These are phyloP conservation scores for Onychomys arenicola DNA, from an alignment of 2,797 vertebrate species.

Conservation along the genomic window DNA sequence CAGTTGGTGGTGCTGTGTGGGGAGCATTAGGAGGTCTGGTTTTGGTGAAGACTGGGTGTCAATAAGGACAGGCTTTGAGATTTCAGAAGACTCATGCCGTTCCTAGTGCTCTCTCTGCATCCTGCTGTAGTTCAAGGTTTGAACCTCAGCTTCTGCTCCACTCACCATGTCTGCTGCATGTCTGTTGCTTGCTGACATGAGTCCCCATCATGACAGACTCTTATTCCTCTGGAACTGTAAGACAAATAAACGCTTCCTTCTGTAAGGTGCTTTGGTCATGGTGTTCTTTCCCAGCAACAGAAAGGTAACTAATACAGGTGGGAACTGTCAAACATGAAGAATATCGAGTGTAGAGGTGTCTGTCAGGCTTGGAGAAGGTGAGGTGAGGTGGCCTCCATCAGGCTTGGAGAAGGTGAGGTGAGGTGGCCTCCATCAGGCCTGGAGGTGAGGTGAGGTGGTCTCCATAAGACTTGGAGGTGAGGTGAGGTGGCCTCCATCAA, in stretches of 20 bases:
- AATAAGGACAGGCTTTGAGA: neutral
- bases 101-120: neutral
- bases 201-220: neutral
- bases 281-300: neutral
- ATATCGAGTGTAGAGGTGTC: neutral
- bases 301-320: neutral
- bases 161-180: neutral
- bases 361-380: neutral
- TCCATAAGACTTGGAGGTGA: too few relatives aligned
- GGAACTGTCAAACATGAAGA: neutral
- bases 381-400: neutral
- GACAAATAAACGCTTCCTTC: neutral
- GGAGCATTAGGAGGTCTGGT: too few relatives aligned
- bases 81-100: neutral
- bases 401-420: neutral
- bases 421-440: neutral
- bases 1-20: neutral
- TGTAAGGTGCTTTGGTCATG: neutral
- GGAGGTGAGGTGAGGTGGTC: too few relatives aligned
- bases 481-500: neutral
- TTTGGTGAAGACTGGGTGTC: neutral
- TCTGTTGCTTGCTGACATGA: neutral
- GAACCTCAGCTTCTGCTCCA: neutral
- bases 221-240: neutral
- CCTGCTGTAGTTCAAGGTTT: neutral